Percentiles rank a stretch among this genome's conserved stretches.
Evolutionary conservation across 2,113 vertebrate genomes (phyloP).

Genomic region (Caranx ignobilis): DNA sequence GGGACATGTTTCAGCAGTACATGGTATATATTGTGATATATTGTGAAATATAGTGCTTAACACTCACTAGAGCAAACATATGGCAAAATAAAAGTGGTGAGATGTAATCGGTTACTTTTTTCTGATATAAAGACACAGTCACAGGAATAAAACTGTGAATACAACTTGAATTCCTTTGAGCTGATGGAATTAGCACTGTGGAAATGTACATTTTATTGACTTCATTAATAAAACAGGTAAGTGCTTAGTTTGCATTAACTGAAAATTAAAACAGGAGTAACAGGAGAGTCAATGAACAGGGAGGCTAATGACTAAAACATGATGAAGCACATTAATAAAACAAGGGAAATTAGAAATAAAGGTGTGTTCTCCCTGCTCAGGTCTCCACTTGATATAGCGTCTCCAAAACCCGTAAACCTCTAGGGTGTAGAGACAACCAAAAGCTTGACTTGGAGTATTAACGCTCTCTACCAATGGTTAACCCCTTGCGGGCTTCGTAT

Average conservation of each 20-base stretch:
- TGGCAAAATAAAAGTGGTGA: neutral
- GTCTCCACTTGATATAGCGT: neutral
- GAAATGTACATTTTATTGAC: neutral
- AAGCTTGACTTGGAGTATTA: constrained; percentile 8
- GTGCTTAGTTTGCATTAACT: constrained; percentile 1
- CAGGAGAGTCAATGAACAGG: neutral
- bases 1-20: no score
- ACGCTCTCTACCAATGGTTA: constrained; percentile 40
- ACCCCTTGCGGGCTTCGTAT: constrained; percentile 21
- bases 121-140: neutral
- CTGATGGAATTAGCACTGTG: neutral
- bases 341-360: neutral
- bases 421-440: neutral
- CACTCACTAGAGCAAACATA: neutral
- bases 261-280: neutral
- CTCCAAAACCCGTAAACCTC: neutral
- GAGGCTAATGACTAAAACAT: neutral
- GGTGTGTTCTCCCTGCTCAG: neutral
- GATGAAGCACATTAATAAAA: neutral
- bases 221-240: neutral
- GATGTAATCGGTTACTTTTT: neutral
- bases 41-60: neutral
- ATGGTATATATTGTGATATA: neutral
- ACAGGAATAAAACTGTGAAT: neutral
- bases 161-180: neutral